Percentiles rank a stretch among this genome's conserved stretches.
Conservation (phyloP, 2,888 invertebrate genomes). For the Drepanosiphum platanoidis region DNA sequence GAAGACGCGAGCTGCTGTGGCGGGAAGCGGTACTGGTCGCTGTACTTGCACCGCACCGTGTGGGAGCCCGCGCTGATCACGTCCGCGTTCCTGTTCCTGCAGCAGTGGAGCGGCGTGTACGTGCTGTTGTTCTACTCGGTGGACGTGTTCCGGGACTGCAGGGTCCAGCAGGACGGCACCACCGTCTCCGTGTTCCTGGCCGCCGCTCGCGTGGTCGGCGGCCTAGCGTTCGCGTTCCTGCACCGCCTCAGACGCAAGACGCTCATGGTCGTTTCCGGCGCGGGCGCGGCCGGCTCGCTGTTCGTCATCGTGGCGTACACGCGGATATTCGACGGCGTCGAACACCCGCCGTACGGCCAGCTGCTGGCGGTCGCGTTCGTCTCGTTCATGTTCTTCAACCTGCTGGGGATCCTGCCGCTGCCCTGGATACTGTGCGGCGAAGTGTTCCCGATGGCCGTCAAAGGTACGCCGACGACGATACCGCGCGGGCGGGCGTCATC, state of each 20-base stretch:
- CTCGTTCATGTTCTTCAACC: constrained; percentile 32
- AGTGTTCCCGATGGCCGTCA: constrained; percentile 50
- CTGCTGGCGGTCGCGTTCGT: neutral
- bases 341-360: neutral
- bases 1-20: too few species aligned
- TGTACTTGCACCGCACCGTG: neutral
- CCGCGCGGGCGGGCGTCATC: too few species aligned
- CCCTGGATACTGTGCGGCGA: constrained; percentile 57
- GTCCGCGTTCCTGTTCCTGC: neutral
- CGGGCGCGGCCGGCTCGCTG: constrained; percentile 36
- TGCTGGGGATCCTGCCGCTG: constrained; percentile 48
- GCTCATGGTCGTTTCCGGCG: constrained; percentile 24
- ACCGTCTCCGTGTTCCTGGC: constrained; percentile 23
- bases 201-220: constrained; percentile 9
- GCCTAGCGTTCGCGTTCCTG: constrained; percentile 19
- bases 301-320: constrained; percentile 16
- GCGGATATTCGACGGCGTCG: neutral
- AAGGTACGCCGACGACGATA: too few species aligned
- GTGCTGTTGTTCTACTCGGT: constrained; percentile 51
- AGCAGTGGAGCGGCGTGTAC: constrained; percentile 58
- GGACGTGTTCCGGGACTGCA: constrained; percentile 17
- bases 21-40: constrained; percentile 29
- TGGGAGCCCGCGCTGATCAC: constrained; percentile 47
- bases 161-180: neutral
- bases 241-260: constrained; percentile 3